Base-by-base conservation (phyloP, 2,797 vertebrate species). In the Darevskia nairensis region DNA sequence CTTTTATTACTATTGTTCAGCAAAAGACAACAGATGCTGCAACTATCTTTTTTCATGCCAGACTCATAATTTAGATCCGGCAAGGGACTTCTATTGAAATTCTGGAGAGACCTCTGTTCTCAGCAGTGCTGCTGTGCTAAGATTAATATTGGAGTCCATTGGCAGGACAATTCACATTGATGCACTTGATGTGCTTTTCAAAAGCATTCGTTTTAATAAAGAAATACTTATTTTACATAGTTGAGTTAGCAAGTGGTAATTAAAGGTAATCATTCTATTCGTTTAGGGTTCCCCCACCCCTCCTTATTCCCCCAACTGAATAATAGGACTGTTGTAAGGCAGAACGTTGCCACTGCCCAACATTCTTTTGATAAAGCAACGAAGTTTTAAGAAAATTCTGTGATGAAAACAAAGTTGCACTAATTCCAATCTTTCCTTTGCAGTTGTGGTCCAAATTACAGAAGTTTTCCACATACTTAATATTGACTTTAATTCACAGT, bases 361-460 rank as follows among this genome's bases (percentile, higher is more conserved):
- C 75, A 90, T 93, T 83, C 85, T 91, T 94, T 91, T 88, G 90
- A 95, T 94, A 92, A 87, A 88, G 32, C 44, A 92, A 86, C 89
- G 94, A 94, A 92, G 89, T 82, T 76, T 86, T 82, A 91, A 90
- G 39, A 94, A 94, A 95, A 95, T 90, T 32, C 79, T 90, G 84
- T 92, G 92, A 96, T 93, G 91, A 95, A 96, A 96, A 95, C 86
- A 89, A 95, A 94, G 92, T 95, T 94, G 93, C 90, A 94, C 89
- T 55, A 55, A 25, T 95, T 88, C 91, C 84, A 94, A 91, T 81
- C 89, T 95, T 95, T 95, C 93, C 90, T 95, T 75, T 96, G 91
- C 94, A 96, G 91, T 92, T 96, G 93, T 93, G 89, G 91, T 90
- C 88, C 90, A 95, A 96, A 95, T 95, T 95, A 95, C 86, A 95